Evolutionary conservation across 2,113 vertebrate genomes (phyloP).

Genomic region (Genyomyrus donnyi): DNA sequence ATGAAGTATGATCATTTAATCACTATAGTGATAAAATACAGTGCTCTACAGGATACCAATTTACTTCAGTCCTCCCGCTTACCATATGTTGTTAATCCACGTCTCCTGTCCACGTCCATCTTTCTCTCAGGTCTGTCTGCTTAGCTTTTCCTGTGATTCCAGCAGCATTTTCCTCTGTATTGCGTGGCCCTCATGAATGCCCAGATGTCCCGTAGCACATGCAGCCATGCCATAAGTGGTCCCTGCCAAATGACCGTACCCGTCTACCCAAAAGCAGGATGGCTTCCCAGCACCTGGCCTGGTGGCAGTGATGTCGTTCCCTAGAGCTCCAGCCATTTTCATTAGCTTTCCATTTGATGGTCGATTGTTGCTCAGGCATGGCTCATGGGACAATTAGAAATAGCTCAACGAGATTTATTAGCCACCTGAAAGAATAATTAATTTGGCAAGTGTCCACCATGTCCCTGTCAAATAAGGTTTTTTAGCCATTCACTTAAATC

Average conservation of each 20-base stretch:
- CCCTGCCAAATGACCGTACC: not conserved
- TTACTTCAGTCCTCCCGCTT: not conserved
- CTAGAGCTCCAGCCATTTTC: slow-evolving; percentile 23
- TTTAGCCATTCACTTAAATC: slow-evolving; percentile 31
- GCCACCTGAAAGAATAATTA: slow-evolving; percentile 31
- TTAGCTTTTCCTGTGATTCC: not conserved
- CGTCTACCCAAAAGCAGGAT: not conserved
- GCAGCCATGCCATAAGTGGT: not conserved
- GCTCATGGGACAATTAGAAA: slow-evolving; percentile 18
- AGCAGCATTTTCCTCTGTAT: not conserved
- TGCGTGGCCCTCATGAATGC: not conserved
- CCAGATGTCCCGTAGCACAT: not conserved
- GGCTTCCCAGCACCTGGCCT: not conserved
- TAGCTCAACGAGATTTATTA: slow-evolving; percentile 24
- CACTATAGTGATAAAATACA: not conserved
- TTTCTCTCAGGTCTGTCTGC: not conserved
- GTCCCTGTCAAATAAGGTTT: slow-evolving; percentile 30
- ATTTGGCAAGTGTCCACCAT: slow-evolving; percentile 32
- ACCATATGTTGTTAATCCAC: not conserved
- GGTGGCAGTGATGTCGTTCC: not conserved
- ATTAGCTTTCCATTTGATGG: slow-evolving; percentile 27
- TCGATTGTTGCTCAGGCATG: slow-evolving; percentile 20
- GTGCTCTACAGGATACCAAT: not conserved
- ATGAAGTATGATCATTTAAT: not conserved
- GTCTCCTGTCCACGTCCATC: not conserved